Evolutionary conservation across 1,140 invertebrate species (phyloP), one percentile per base, ranked within the genome.

Genomic region (Chlorops oryzae): DNA sequence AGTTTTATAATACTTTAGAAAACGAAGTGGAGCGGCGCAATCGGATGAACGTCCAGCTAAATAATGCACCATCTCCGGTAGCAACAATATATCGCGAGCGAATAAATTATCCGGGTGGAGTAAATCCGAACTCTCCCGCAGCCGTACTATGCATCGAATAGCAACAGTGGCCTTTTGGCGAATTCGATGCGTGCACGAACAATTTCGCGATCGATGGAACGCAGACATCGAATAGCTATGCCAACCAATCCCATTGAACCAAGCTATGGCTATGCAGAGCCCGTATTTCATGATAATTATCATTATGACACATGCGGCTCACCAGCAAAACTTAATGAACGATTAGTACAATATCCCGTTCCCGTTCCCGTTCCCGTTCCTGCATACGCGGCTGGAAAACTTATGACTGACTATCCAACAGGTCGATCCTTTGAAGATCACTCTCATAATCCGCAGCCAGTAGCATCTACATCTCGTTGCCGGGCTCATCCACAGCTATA

Each of bases 271-370:
- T 72, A 72, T 53, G 61, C 68, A 28, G 57, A 72, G 60, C 75
- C 68, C 69, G 70, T 51, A 75, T 83, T 82, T 62, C 81, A 83
- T 63, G 80, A 83, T 59, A 82, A 81, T 41, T 79, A 83, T 70
- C 73, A 83, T 22, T 74, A 83, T 34, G 81, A 84, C 56, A 78
- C 80, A n/a, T 64, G 79, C 77, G 72, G 38, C 75, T 73, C 73
- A 72, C 57, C 44, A 71, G n/a, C n/a, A n/a, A 63, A 40, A 20
- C 25, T 27, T 12, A 47, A 44, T 25, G 47, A 25, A 28, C 28
- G 43, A 0, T 21, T 40, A 7, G 2, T n/a, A 21, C 34, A 47
- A 47, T 55, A 20, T 44, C 58, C 54, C 73, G 13, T 58, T 35
- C 61, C 1, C 17, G 58, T 7, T 45, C 50, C 49, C 21, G 23